Evolutionary conservation across 2,797 vertebrate genomes (phyloP), one percentile per base, ranked within the genome.

Genomic region (Hozukius guyotensis): DNA sequence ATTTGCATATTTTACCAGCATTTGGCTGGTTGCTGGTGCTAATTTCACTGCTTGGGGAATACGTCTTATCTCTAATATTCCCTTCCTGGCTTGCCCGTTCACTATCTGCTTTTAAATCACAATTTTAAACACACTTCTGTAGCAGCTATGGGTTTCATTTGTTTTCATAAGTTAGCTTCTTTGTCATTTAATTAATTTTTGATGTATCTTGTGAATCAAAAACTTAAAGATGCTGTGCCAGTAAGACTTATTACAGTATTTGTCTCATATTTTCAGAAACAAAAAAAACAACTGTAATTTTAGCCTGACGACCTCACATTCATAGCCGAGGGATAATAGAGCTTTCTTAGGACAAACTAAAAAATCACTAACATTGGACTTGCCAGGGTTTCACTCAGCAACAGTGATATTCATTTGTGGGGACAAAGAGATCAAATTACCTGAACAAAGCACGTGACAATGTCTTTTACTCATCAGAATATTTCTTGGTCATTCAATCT

Each of bases 401-500:
- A 38, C 56, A 38, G 14, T 75, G 22, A 63, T 49, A 29, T 61
- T 55, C 1, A 65, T 79, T 72, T 72, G 9, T 42, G 29, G 42
- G 20, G 16, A 10, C 46, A 32, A 32, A 64, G 66, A 31, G 20
- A 72, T 60, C 52, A 12, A 69, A 70, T 56, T 55, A 68, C 31
- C 59, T 24, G 11, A 80, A 80, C 78, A 83, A 71, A 86, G 32
- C 53, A 9, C 71, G 32, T 20, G 1, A 63, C 27, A 42, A 74
- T 69, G 71, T 56, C 63, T 72, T 75, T 60, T 25, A 72, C 22
- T 72, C 29, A 63, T 91, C 76, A 31, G 85, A 80, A 85, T 72
- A 80, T 86, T 73, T 77, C 25, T 42, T 32, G 6, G 88, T 89
- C 86, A 89, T 86, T 87, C 73, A 89, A 89, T 93, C 89, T 87